Base-by-base conservation (phyloP, 2,888 invertebrate genomes). In the Cataglyphis albicans region DNA sequence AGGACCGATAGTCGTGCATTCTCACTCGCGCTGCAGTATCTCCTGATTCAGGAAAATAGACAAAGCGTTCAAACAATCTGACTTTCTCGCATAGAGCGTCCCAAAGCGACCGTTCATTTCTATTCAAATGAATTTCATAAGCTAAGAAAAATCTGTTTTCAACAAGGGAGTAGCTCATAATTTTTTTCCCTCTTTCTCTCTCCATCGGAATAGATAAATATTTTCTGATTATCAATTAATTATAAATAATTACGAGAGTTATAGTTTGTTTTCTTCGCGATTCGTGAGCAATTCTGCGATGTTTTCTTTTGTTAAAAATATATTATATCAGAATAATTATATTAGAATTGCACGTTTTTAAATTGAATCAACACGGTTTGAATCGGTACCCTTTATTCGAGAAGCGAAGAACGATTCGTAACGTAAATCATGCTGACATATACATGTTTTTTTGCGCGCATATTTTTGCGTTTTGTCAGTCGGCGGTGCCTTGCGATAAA, bases 21-120 rank as follows among this genome's bases (percentile, higher is more conserved):
- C 38, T 93, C 93, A 94, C 88, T 93, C 92, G 90, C 92, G 93
- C 84, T 92, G 93, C 88, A 92, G 91, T 90, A 93, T 92, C 91
- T 93, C 93, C 93, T 94, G 91, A 92, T 92, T 90, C 84, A 88
- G 91, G 87, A 91, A 91, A 91, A 92, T 90, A 92, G 87, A 91
- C 89, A 87, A 90, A 86, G 89, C 90, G 81, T 92, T 92, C 87
- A 90, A 84, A 91, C 85, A 84, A 48, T 84, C 86, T 85, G 86
- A 87, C 81, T 83, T 38, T 74, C 70, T 72, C 85, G 85, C 87
- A 70, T 52, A 82, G 85, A 90, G 81, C 91, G 88, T 90, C 85
- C 84, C 90, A 89, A 91, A 89, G 88, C 67, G 61, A 59, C 78
- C 59, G 44, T 80, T 70, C 44, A 70, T 78, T 80, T 80, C 57